Evolutionary conservation across 2,888 invertebrate genomes (phyloP), one percentile per base, ranked within the genome.

Genomic region (Dermolepida albohirtum): DNA sequence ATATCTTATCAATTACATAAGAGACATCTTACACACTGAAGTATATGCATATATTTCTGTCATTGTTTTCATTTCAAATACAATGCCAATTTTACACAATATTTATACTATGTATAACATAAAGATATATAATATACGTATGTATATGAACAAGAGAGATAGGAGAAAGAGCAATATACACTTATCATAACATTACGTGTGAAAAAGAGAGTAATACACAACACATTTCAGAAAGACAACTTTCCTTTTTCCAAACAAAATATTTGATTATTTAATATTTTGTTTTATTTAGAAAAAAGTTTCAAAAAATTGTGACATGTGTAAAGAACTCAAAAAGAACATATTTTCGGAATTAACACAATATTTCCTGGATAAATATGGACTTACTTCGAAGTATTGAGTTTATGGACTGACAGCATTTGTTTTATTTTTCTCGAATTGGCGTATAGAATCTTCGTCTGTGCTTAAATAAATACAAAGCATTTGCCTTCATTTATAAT

Each of bases 41-140:
- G 47, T 49, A 49, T 62, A 16, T 57, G 34, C 10, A 44, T 39
- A 62, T 62, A 62, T 62, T 62, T 62, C 59, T 62, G 59, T 62
- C 59, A 62, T 62, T 62, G 59, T 34, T 34, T 34, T 62, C 47
- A 62, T 62, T 62, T 62, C 59, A 47, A 62, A 47, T 62, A 62
- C 59, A 62, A 49, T 62, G 59, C 47, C 59, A 62, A 62, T 52
- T 34, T 52, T 49, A 49, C 49, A 49, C 49, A 49, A 52, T 52
- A 34, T 34, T 34, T 52, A 52, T 52, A 52, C 34, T 34, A 52
- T 52, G 29, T 52, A 27, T 52, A 52, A 52, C 27, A 34, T 27
- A 52, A 52, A 27, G 47, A 29, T 62, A 62, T 43, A 62, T 47
- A 62, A 62, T 62, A 62, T 34, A 34, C 10, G 2, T 34, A 34